These are phyloP conservation scores for Proctacanthus coquilletti DNA, from an alignment of 1,140 invertebrate species.

Conservation along the genomic window DNA sequence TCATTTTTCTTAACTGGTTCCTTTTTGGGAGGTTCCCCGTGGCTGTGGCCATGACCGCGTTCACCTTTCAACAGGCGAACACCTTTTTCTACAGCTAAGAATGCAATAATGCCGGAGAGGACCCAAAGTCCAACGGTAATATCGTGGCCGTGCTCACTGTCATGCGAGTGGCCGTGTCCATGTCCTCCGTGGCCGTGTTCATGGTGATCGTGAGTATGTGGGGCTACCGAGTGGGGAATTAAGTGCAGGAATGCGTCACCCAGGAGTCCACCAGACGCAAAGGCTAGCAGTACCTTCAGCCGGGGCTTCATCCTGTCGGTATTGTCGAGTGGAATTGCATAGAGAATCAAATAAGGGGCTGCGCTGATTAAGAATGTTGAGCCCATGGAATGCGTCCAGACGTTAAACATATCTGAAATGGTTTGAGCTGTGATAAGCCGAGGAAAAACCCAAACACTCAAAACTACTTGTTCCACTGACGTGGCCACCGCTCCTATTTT, in stretches of 20 bases:
- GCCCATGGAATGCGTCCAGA: slow-evolving; percentile 69
- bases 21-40: slow-evolving; percentile 23
- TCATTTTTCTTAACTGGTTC: slow-evolving; percentile 22
- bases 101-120: slow-evolving; percentile 72
- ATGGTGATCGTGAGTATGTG: slow-evolving; percentile 35
- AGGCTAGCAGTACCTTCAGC: slow-evolving; percentile 69
- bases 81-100: slow-evolving; percentile 83
- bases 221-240: slow-evolving; percentile 76
- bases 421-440: neutral
- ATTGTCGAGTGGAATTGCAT: slow-evolving; percentile 85
- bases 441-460: neutral
- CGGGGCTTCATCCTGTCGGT: slow-evolving; percentile 65
- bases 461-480: too few species aligned
- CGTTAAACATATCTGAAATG: slow-evolving; percentile 28
- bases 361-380: slow-evolving; percentile 87
- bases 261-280: slow-evolving; percentile 86
- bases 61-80: slow-evolving; percentile 78
- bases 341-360: slow-evolving; percentile 85
- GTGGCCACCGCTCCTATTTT: too few species aligned
- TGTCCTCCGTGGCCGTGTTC: slow-evolving; percentile 40
- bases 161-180: slow-evolving; percentile 29
- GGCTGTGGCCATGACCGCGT: slow-evolving; percentile 39
- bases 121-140: slow-evolving; percentile 74
- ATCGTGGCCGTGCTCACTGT: slow-evolving; percentile 48
- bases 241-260: slow-evolving; percentile 94